A percentile compares a stretch with the other conserved stretches of the same genome.
Conservation (phyloP, 1,140 invertebrate genomes). For the Pristionchus pacificus region DNA sequence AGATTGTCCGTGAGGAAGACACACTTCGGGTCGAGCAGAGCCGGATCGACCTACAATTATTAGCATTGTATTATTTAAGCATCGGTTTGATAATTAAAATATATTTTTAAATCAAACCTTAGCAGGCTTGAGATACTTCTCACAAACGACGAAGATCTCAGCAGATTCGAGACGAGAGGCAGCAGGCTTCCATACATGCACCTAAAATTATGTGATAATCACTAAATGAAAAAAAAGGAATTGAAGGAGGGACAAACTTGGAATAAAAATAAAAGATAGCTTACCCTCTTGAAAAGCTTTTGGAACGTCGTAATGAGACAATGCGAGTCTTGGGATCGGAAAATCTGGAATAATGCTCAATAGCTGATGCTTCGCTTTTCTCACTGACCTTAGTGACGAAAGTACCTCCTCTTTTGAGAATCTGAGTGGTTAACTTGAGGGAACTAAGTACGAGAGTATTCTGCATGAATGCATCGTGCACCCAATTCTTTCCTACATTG, state of each 20-base stretch:
- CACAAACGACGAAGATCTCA: constrained; percentile 98
- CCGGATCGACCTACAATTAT: constrained; percentile 72
- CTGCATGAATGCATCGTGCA: constrained; percentile 94
- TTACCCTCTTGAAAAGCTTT: constrained; percentile 77
- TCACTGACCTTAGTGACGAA: constrained; percentile 83
- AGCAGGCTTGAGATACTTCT: constrained; percentile 84
- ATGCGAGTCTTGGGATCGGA: constrained; percentile 96
- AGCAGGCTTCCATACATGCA: constrained; percentile 95
- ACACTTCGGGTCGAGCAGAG: constrained; percentile 86
- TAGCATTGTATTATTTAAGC: not conserved
- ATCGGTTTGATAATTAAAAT: not conserved
- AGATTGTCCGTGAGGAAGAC: constrained; percentile 87
- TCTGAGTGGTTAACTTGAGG: constrained; percentile 84
- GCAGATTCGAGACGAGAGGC: constrained; percentile 96
- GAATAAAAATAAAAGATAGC: not conserved
- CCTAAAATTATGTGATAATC: constrained; percentile 61
- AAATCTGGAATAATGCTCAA: constrained; percentile 64
- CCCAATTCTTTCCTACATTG: constrained; percentile 95
- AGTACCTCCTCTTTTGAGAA: constrained; percentile 84
- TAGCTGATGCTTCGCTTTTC: not conserved
- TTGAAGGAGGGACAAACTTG: not conserved
- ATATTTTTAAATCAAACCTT: constrained; percentile 59
- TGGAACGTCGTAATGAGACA: constrained; percentile 89
- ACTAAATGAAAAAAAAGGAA: too few species aligned
- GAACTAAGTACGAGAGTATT: constrained; percentile 72